phyloP scores from a whole-genome alignment of 2,113 vertebrate species.

The Motacilla tschutschensis region DNA sequence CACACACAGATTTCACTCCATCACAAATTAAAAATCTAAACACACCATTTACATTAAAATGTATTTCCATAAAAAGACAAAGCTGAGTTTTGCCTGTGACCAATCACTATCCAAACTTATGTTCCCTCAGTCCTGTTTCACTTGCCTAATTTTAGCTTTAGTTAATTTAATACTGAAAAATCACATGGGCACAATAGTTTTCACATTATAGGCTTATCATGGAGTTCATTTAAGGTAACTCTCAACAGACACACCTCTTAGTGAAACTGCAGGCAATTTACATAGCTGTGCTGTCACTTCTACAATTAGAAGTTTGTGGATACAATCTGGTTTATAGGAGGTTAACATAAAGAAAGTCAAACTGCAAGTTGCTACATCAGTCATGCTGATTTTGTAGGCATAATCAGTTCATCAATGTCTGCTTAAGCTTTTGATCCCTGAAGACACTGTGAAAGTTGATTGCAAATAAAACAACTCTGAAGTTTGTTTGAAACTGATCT shows the following conservation, averaged over 20 bases:
- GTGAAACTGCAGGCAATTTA: background rate
- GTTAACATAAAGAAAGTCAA: background rate
- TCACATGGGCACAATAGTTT: rapidly evolving
- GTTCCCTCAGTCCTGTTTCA: background rate
- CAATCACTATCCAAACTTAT: background rate
- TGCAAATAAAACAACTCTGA: background rate
- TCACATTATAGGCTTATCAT: background rate
- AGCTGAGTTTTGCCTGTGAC: background rate
- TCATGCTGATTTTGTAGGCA: background rate
- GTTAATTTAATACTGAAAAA: background rate
- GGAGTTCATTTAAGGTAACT: background rate
- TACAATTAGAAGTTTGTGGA: background rate
- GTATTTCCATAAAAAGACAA: background rate
- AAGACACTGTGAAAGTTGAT: background rate
- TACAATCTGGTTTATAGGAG: background rate
- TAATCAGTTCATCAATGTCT: constrained; percentile 19
- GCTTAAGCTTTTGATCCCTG: constrained; percentile 8
- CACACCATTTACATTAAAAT: background rate
- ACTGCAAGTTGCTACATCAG: background rate
- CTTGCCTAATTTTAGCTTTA: background rate
- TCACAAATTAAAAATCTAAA: background rate
- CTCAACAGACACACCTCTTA: background rate
- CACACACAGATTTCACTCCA: background rate
- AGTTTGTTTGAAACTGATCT: background rate
- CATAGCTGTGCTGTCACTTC: background rate